A percentile compares a stretch with the other conserved stretches of the same genome.
These are phyloP conservation scores for Phylloscopus trochiloides DNA, from an alignment of 2,113 vertebrate genomes.

Conservation along the genomic window DNA sequence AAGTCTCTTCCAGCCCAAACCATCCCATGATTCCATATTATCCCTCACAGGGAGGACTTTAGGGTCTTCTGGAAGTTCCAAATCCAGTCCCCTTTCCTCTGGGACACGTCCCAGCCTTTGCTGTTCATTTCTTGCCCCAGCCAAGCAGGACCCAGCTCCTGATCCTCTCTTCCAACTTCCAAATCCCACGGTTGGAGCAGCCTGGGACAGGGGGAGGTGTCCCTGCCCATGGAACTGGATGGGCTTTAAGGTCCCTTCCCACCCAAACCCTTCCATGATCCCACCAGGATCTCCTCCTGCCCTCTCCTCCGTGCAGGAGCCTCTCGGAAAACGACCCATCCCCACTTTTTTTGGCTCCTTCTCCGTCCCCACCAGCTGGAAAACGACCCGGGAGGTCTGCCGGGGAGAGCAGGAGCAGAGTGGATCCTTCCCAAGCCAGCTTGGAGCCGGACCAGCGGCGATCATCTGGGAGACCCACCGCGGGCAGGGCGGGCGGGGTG, in stretches of 20 bases:
- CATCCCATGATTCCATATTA: not conserved
- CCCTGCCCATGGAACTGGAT: not conserved
- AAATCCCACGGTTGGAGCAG: not conserved
- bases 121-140: not conserved
- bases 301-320: not conserved
- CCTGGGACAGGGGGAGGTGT: not conserved
- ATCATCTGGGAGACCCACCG: not conserved
- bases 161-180: not conserved
- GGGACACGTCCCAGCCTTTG: not conserved
- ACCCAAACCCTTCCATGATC: not conserved
- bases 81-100: not conserved
- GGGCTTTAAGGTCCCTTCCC: not conserved
- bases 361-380: not conserved
- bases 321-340: not conserved
- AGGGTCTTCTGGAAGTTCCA: not conserved
- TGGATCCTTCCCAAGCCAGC: not conserved
- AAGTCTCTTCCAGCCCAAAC: not conserved
- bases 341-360: not conserved
- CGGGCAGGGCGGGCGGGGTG: not conserved
- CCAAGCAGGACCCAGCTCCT: fast-evolving
- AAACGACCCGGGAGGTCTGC: not conserved
- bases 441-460: not conserved
- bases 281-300: not conserved
- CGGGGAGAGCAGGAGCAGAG: not conserved
- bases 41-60: not conserved